Conservation (phyloP, 2,113 vertebrate genomes). For the Tachysurus vachellii region DNA sequence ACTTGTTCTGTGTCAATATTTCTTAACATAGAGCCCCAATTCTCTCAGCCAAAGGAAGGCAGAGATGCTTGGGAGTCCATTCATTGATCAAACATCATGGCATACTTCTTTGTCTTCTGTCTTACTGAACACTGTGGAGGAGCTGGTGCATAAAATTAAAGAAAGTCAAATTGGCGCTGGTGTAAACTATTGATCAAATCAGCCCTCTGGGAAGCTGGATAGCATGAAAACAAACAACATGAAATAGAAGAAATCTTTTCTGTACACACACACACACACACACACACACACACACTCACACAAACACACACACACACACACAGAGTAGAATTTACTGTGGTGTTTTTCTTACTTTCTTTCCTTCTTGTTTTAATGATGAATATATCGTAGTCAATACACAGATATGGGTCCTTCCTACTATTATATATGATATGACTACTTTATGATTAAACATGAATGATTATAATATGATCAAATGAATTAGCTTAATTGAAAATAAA, state of each 20-base stretch:
- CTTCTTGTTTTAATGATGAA: conserved; percentile 12
- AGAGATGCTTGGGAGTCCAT: conserved; percentile 6
- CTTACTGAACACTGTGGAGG: conserved; percentile 12
- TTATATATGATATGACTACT: background rate
- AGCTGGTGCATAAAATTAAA: conserved; percentile 45
- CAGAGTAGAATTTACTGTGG: background rate
- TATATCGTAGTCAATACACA: conserved; percentile 11
- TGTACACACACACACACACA: background rate
- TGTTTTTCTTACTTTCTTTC: background rate
- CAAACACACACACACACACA: background rate
- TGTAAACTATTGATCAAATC: conserved; percentile 40
- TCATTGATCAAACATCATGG: conserved; percentile 30
- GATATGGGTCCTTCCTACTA: background rate
- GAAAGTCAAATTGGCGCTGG: conserved; percentile 25
- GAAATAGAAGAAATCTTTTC: background rate
- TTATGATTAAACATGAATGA: background rate
- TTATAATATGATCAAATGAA: background rate
- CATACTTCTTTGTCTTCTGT: conserved; percentile 40
- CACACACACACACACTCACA: background rate
- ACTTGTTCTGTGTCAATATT: conserved; percentile 18
- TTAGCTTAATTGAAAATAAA: background rate
- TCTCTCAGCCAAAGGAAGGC: background rate
- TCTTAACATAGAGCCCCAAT: background rate
- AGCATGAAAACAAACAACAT: background rate
- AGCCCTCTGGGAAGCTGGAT: background rate